These are phyloP conservation scores for Rhyacophila brunnea DNA, from an alignment of 1,140 invertebrate species.

Conservation along the genomic window DNA sequence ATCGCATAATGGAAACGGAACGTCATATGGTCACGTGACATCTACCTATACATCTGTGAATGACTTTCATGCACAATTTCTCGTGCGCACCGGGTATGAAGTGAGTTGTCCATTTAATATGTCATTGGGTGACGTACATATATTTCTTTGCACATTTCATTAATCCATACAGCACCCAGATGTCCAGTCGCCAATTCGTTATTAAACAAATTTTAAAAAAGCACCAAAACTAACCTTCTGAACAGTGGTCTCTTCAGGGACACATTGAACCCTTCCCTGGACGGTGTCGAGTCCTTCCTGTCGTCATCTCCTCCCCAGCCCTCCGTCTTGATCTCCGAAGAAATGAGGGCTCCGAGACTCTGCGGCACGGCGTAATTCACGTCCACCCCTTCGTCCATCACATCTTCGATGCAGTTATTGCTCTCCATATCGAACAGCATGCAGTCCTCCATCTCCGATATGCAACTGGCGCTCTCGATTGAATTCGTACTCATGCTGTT, in stretches of 20 bases:
- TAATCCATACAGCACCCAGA: too few species aligned
- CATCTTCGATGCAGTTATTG: background rate
- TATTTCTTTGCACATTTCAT: too few species aligned
- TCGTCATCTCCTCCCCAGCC: background rate
- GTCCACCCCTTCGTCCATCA: too few species aligned
- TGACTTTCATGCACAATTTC: too few species aligned
- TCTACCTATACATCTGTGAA: too few species aligned
- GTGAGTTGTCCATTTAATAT: too few species aligned
- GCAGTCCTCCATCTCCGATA: conserved; percentile 28
- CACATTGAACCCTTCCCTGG: background rate
- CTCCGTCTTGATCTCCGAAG: conserved; percentile 19
- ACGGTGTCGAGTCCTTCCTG: background rate
- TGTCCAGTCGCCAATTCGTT: too few species aligned
- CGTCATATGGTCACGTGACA: too few species aligned
- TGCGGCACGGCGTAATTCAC: conserved; percentile 7
- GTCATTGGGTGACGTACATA: too few species aligned
- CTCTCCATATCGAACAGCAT: conserved; percentile 22
- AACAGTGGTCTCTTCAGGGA: background rate
- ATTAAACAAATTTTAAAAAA: too few species aligned
- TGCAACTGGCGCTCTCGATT: conserved; percentile 21
- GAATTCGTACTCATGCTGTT: conserved; percentile 18
- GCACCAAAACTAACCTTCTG: background rate
- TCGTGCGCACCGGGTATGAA: too few species aligned
- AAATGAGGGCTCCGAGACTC: conserved; percentile 16
- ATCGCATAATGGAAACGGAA: too few species aligned